phyloP scores from a whole-genome alignment of 2,888 invertebrate genomes.

The Tipula lateralis region DNA sequence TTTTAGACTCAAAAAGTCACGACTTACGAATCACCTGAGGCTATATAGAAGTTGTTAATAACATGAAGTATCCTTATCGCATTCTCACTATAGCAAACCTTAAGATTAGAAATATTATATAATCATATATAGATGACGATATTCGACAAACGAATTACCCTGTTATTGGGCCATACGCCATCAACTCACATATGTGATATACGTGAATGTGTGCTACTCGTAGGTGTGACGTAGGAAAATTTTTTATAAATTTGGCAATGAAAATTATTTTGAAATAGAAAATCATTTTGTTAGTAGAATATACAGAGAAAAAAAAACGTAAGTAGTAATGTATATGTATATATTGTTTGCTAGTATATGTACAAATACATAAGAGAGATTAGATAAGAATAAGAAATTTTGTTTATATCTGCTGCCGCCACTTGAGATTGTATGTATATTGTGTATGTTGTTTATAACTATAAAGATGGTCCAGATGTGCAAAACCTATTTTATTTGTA shows the following conservation, averaged over 20 bases:
- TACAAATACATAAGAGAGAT: not conserved
- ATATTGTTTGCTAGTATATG: not conserved
- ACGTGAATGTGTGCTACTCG: too few relatives aligned
- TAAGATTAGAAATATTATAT: too few relatives aligned
- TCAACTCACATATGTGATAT: too few relatives aligned
- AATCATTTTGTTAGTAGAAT: not conserved
- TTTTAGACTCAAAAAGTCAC: too few relatives aligned
- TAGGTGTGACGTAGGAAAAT: not conserved
- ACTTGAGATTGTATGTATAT: not conserved
- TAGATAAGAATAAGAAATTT: not conserved
- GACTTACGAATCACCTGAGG: too few relatives aligned
- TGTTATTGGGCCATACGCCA: too few relatives aligned
- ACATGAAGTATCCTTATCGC: too few relatives aligned
- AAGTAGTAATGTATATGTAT: not conserved
- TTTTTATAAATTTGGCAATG: not conserved
- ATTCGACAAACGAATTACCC: too few relatives aligned
- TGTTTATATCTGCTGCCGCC: not conserved
- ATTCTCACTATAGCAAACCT: too few relatives aligned
- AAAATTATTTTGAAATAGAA: not conserved
- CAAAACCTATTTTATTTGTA: not conserved
- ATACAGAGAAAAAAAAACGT: not conserved
- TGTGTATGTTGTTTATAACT: not conserved
- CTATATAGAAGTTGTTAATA: too few relatives aligned
- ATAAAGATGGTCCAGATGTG: not conserved
- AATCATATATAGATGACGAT: too few relatives aligned